These are phyloP conservation scores for Heteromormyrus szaboi DNA, from an alignment of 2,797 vertebrate species.

Conservation along the genomic window DNA sequence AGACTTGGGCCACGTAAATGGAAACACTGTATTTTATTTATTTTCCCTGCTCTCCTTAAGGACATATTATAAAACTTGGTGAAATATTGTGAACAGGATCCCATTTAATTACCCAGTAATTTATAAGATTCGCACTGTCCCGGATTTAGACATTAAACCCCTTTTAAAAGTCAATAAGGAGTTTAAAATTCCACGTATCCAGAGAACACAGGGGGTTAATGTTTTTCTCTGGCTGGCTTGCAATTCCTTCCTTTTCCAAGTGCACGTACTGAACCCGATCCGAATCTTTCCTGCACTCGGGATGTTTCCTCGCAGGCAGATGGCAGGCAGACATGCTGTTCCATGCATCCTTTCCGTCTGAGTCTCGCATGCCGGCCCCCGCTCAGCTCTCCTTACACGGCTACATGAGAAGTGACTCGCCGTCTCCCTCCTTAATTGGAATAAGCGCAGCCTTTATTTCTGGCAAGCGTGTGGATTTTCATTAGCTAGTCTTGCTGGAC, in stretches of 20 bases:
- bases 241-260: not conserved
- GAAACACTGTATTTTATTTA: not conserved
- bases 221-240: not conserved
- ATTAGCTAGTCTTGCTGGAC: not conserved
- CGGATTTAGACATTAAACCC: not conserved
- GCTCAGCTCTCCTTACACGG: slow-evolving; percentile 7
- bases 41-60: not conserved
- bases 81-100: not conserved
- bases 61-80: not conserved
- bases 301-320: not conserved
- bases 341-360: not conserved
- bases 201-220: not conserved
- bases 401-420: not conserved
- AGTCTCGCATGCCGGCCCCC: not conserved
- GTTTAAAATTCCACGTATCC: not conserved
- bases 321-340: not conserved
- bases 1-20: not conserved
- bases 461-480: not conserved
- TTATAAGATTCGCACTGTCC: not conserved
- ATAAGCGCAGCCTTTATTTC: not conserved
- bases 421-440: slow-evolving; percentile 13
- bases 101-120: not conserved
- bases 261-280: not conserved
- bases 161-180: not conserved
- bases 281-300: not conserved